Percentiles rank a stretch among this genome's conserved stretches.
Conservation (phyloP, 2,888 invertebrate genomes). For the Myathropa florea region DNA sequence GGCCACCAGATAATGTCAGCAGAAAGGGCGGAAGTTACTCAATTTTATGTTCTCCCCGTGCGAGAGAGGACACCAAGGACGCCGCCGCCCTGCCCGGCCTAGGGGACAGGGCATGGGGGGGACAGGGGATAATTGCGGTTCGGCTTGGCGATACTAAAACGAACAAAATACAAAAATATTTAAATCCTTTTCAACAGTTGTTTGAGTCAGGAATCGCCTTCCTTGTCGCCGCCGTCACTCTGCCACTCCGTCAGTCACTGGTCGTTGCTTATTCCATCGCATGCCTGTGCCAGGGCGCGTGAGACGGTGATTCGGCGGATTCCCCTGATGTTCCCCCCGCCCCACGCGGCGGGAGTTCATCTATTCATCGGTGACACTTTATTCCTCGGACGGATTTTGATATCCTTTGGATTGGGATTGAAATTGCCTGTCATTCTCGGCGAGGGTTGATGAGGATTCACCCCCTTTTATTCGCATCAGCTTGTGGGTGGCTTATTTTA, state of each 20-base stretch:
- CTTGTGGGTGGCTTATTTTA: slow-evolving; percentile 39
- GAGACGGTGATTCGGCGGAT: background rate
- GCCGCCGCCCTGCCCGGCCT: too few species aligned
- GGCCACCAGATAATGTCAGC: slow-evolving; percentile 11
- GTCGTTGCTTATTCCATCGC: background rate
- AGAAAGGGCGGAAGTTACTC: slow-evolving; percentile 36
- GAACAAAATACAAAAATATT: slow-evolving; percentile 25
- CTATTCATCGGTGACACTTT: slow-evolving; percentile 60
- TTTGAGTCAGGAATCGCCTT: background rate
- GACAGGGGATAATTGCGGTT: slow-evolving; percentile 29
- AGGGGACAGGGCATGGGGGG: too few species aligned
- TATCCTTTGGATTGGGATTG: slow-evolving; percentile 47
- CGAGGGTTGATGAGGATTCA: background rate
- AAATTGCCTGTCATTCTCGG: slow-evolving; percentile 50
- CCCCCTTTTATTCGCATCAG: slow-evolving; percentile 36
- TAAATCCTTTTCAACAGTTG: slow-evolving; percentile 50
- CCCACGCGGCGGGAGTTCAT: slow-evolving; percentile 24
- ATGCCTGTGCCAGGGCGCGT: background rate
- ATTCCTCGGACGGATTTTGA: slow-evolving; percentile 38
- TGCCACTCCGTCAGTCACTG: background rate
- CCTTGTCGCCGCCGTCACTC: background rate
- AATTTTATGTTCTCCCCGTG: slow-evolving; percentile 27
- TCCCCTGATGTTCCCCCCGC: too few species aligned
- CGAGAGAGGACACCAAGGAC: background rate
- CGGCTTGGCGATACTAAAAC: slow-evolving; percentile 28